Evolutionary conservation across 2,113 vertebrate genomes (phyloP), one percentile per base, ranked within the genome.

Genomic region (Muntiacus reevesi): DNA sequence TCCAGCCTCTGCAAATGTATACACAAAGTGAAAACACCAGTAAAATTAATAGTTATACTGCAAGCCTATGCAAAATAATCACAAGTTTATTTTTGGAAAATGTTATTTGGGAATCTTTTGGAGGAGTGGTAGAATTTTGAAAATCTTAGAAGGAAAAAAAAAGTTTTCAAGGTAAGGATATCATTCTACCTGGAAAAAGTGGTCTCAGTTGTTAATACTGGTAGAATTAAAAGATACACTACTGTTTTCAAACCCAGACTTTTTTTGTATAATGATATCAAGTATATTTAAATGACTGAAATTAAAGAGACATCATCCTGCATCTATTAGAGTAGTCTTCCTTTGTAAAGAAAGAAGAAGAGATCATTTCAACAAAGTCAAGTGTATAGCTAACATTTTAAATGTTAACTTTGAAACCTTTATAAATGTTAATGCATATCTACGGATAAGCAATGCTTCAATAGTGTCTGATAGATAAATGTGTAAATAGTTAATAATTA

Each of bases 111-210:
- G 9, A 67, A 87, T 36, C 47, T 81, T 74, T 45, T 9, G 12
- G n/a, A 14, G 16, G 3, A 28, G 11, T 27, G 5, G 5, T 60
- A 19, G 0, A 1, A 82, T 71, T 2, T 71, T 57, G 2, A 85
- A 89, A 96, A 27, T 23, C n/a, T 54, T 83, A 30, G 16, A 76
- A 76, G 9, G 17, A 71, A n/a, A 7, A 14, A 7, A 14, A 40
- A 40, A 1, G 10, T 33, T 67, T 85, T 79, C 40, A 67, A 47
- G 54, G 4, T 74, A 43, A n/a, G 12, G 0, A 2, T 54, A 21
- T 81, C 23, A 57, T 36, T 94, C 4, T 55, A 9, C 23, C 19
- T 71, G 15, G 81, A 91, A 43, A 81, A 7, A n/a, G 19, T 83
- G 27, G 57, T 27, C 25, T 10, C 40, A 52, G 4, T 3, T 21